Evolutionary conservation across 2,797 vertebrate genomes (phyloP), one percentile per base, ranked within the genome.

Genomic region (Poeciliopsis gracilis): DNA sequence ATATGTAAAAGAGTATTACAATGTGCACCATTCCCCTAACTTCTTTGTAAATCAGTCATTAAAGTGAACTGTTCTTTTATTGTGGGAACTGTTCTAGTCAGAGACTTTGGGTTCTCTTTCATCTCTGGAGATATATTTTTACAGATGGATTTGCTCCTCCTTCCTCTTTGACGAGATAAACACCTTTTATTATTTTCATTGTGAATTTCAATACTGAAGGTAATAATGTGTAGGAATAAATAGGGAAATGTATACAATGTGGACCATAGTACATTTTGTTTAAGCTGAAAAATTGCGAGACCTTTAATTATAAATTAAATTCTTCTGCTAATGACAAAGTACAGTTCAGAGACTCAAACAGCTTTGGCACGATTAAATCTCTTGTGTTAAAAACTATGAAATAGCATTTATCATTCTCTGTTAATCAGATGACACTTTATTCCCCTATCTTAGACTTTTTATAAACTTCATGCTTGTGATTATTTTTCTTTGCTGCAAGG

Each of bases 391-490:
- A 41, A 67, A 25, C 1, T 8, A 45, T 69, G 23, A 69, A 69
- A 45, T 69, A 25, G 11, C 6, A 45, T 45, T 70, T 15, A 45
- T n/a, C 1, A 5, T 45, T 43, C 23, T n/a, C 25, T 70, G 67
- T 43, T 70, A 15, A 41, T 69, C 66, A 70, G 67, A 70, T 45
- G 11, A 15, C 41, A 70, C 23, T 45, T 70, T 25, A 9, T 38
- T 49, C 30, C 8, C 15, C 33, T 47, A 41, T 43, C 46, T 8
- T 30, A 49, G 47, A 61, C n/a, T 38, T 75, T 46, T 9, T 41
- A 33, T 72, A 79, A 77, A 72, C 28, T 46, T 47, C 12, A 46
- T 53, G 13, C n/a, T 73, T 55, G 5, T 79, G 25, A 43, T 77
- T 46, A 2, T 61, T 72, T 71, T 6, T 30, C 38, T 61, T 77